Base-by-base conservation (phyloP, 2,888 invertebrate genomes). In the Tetrapedia diversipes region DNA sequence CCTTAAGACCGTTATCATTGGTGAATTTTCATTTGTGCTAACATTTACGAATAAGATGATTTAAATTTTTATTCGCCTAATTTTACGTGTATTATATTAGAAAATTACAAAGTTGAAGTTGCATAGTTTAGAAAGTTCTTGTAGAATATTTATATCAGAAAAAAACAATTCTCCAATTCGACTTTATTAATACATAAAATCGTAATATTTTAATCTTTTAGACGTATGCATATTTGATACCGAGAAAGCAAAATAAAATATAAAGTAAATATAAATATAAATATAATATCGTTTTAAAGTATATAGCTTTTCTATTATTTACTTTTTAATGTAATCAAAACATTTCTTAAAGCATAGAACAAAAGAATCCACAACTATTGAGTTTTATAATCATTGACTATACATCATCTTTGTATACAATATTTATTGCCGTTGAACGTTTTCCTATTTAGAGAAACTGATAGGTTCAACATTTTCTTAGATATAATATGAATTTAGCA, bases 1-100 rank as follows among this genome's bases (percentile, higher is more conserved):
- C 61, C 41, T 60, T 72, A 51, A 57, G 59, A 37, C 49, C 79
- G 59, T 69, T 64, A 56, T 67, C 69, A 70, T 80, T 68, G 78
- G 70, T 64, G 47, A 24, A 70, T 54, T 71, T 47, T 47, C 56
- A 11, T 34, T 47, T 54, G 19, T 32, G 47, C 60, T 45, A 29
- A 57, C 51, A 29, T 57, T 56, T 49, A 61, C 57, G 65, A 73
- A 51, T 8, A 45, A 14, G 3, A 29, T 34, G 34, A 54, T 71
- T 16, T 1, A 24, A 11, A 53, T 41, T 59, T 53, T 64, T 64
- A 59, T 53, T 57, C 32, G 27, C 27, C 19, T 19, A 22, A n/a
- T n/a, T 54, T 22, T 14, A 11, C 19, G 8, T 29, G 19, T 11
- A 8, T 49, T 16, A 1, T 11, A 4, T 29, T 1, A 22, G n/a